Conservation (phyloP, 2,113 vertebrate genomes). For the Falcunculus frontatus region DNA sequence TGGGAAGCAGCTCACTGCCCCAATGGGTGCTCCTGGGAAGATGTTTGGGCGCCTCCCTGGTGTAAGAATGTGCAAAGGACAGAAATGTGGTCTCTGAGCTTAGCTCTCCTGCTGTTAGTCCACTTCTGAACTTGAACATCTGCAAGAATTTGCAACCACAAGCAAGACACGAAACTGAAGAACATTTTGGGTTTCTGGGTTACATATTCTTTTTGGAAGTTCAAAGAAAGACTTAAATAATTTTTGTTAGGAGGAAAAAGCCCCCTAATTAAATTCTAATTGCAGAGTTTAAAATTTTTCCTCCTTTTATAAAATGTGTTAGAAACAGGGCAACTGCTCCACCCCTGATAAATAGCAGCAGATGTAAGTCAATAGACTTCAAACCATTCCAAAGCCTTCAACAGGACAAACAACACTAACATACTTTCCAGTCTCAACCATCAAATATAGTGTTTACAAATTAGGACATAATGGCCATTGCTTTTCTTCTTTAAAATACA, state of each 20-base stretch:
- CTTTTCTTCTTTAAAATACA: conserved; percentile 29
- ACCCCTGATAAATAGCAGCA: conserved; percentile 40
- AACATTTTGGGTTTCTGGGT: neutral
- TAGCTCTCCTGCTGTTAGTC: neutral
- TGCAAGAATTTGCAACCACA: neutral
- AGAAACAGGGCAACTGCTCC: neutral
- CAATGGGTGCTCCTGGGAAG: neutral
- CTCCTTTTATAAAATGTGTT: conserved; percentile 41
- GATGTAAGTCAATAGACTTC: conserved; percentile 51
- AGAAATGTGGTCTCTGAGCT: neutral
- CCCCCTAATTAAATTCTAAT: conserved; percentile 38
- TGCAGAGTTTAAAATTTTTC: conserved; percentile 22
- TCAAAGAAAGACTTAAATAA: neutral
- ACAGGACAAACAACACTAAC: conserved; percentile 18
- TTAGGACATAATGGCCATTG: conserved; percentile 19
- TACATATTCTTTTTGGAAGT: neutral
- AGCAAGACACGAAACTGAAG: neutral
- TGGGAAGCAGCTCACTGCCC: neutral
- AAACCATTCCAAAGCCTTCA: conserved; percentile 36
- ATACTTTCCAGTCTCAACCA: conserved; percentile 32
- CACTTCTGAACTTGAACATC: neutral
- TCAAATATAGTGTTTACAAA: conserved; percentile 50
- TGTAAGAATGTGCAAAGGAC: neutral
- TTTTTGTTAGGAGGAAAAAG: conserved; percentile 7
- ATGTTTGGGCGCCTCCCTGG: neutral